These are phyloP conservation scores for Stichodactyla helianthus DNA, from an alignment of 64 coral and sea anemone species.

Conservation along the genomic window DNA sequence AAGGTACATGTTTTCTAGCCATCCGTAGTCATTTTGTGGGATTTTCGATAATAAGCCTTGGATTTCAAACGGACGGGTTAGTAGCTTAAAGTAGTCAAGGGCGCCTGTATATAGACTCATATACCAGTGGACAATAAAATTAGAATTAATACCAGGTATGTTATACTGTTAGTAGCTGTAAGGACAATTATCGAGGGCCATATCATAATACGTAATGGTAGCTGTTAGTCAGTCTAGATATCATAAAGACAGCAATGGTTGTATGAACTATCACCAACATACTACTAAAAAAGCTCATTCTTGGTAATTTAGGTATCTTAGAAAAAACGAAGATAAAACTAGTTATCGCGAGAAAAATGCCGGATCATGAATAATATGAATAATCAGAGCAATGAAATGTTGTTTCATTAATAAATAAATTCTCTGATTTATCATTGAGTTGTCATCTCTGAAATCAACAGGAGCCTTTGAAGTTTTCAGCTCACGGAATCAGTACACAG, in stretches of 20 bases:
- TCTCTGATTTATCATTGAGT: background rate
- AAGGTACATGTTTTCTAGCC: background rate
- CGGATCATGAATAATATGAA: background rate
- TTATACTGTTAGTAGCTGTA: background rate
- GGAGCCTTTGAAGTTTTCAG: too few species aligned
- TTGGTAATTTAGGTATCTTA: background rate
- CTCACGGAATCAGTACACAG: too few species aligned
- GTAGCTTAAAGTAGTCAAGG: background rate
- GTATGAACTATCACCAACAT: background rate
- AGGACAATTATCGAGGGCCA: background rate
- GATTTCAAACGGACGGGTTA: background rate
- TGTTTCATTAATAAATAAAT: background rate
- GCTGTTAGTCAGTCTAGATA: background rate
- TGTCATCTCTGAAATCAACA: background rate
- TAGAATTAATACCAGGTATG: background rate
- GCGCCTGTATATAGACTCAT: background rate
- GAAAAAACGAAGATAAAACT: background rate
- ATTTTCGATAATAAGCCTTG: background rate
- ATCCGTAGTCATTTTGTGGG: background rate
- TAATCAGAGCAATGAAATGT: background rate
- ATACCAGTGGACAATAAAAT: background rate
- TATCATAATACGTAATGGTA: background rate
- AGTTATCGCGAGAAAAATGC: background rate
- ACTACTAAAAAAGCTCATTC: background rate
- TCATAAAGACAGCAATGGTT: too few species aligned